Conservation (phyloP, 2,797 vertebrate genomes). For the Gobio occitaniae region DNA sequence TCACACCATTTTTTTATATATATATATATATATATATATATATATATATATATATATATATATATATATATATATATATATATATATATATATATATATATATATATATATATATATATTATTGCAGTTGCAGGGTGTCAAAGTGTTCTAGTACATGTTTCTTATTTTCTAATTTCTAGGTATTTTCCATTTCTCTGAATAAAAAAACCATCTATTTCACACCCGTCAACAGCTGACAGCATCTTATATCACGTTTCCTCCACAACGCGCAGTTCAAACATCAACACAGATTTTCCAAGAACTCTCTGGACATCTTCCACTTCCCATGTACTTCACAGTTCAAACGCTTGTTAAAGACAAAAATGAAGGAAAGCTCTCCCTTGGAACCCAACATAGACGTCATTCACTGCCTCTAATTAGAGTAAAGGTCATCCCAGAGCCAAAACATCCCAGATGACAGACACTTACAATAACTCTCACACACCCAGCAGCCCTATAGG, state of each 20-base stretch:
- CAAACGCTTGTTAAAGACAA: slow-evolving; percentile 63
- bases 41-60: no score
- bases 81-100: no score
- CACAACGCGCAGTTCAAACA: slow-evolving; percentile 45
- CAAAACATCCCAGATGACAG: slow-evolving; percentile 47
- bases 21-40: no score
- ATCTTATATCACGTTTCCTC: slow-evolving; percentile 28
- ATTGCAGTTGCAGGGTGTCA: neutral
- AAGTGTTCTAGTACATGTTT: neutral
- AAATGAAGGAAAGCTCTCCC: slow-evolving; percentile 60
- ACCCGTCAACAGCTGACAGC: neutral
- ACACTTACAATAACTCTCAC: slow-evolving; percentile 57
- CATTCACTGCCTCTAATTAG: slow-evolving; percentile 65
- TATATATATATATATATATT: no score
- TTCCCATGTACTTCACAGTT: slow-evolving; percentile 37
- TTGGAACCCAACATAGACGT: slow-evolving; percentile 49
- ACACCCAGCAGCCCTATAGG: neutral
- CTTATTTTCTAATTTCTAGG: neutral
- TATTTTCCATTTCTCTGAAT: neutral
- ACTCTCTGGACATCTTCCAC: slow-evolving; percentile 30
- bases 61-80: no score
- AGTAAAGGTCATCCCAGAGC: slow-evolving; percentile 69
- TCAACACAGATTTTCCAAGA: slow-evolving; percentile 42
- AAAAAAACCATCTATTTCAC: neutral
- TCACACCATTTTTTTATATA: neutral